These are phyloP conservation scores for Meloidogyne floridensis DNA, from an alignment of 1,140 invertebrate genomes.

Conservation along the genomic window DNA sequence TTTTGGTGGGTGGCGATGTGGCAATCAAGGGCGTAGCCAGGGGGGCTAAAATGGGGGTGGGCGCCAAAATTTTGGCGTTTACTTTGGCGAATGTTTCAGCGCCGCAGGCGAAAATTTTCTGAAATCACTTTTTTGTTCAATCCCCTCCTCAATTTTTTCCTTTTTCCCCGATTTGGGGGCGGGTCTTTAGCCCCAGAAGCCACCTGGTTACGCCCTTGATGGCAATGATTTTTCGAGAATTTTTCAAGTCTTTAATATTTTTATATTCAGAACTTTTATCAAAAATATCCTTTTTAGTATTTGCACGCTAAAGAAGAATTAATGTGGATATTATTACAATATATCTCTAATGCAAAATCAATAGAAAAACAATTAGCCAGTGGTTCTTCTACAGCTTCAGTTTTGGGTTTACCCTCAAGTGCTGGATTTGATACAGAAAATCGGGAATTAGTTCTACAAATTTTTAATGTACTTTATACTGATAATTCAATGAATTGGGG, in stretches of 20 bases:
- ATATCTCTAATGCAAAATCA: slow-evolving; percentile 39
- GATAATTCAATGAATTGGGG: slow-evolving; percentile 38
- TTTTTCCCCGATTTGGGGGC: too few species aligned
- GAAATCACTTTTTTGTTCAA: too few species aligned
- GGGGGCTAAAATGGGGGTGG: too few species aligned
- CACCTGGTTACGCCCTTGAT: too few species aligned
- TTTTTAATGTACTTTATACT: slow-evolving; percentile 49
- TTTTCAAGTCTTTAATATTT: slow-evolving; percentile 13
- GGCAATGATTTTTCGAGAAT: too few species aligned
- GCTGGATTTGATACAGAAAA: slow-evolving; percentile 12
- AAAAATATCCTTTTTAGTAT: slow-evolving; percentile 16
- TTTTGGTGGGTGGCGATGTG: too few species aligned
- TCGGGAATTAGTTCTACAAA: slow-evolving; percentile 41
- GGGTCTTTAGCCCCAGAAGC: too few species aligned
- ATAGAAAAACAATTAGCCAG: slow-evolving; percentile 32
- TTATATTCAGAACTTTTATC: not conserved
- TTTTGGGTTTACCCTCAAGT: not conserved
- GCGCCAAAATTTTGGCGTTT: too few species aligned
- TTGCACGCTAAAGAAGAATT: slow-evolving; percentile 40
- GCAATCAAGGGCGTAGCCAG: too few species aligned
- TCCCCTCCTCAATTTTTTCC: too few species aligned
- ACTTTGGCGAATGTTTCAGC: too few species aligned
- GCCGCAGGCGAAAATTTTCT: too few species aligned
- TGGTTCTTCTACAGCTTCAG: not conserved
- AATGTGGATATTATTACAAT: slow-evolving; percentile 54